Evolutionary conservation across 2,113 vertebrate genomes (phyloP), one percentile per base, ranked within the genome.

Genomic region (Phyllopteryx taeniolatus): DNA sequence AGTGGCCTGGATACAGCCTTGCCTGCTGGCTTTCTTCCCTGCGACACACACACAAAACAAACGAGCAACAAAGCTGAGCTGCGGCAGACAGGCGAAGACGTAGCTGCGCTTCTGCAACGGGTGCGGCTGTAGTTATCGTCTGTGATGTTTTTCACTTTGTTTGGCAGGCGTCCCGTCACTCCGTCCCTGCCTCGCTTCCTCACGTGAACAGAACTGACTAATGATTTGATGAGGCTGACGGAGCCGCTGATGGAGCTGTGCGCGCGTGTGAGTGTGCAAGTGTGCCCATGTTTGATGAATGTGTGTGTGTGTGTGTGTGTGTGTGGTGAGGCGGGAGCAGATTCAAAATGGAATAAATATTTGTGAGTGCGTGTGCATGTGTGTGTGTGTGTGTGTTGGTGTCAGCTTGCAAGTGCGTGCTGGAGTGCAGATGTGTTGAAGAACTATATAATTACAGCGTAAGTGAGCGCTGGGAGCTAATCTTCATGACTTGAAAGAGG

Each of bases 141-240:
- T 85, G 75, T 88, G 86, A 88, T 91, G 83, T 89, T 88, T 85
- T 51, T 85, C 78, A 88, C 83, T 86, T 90, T 88, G 76, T 87
- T 85, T 84, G 82, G 79, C 85, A 86, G 81, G 82, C 80, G 81
- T 83, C 83, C 81, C 79, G 78, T 83, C 82, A 76, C 83, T 85
- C 65, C 66, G 59, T 79, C 71, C 72, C 79, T 73, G 68, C 65
- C 77, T 83, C 80, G 19, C 20, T 78, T 71, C 65, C 73, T 83
- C 77, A 74, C 62, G 83, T 74, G 67, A 83, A 87, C 80, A 86
- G 80, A 79, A 78, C 74, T 82, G 83, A 80, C 75, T 86, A 82
- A 85, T 83, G 80, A 83, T 78, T 87, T 76, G 84, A 86, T 79
- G 78, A 85, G 79, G 71, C 80, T 80, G 84, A 75, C 39, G 60